These are phyloP conservation scores for Diabrotica balteata DNA, from an alignment of 2,888 invertebrate species.

Conservation along the genomic window DNA sequence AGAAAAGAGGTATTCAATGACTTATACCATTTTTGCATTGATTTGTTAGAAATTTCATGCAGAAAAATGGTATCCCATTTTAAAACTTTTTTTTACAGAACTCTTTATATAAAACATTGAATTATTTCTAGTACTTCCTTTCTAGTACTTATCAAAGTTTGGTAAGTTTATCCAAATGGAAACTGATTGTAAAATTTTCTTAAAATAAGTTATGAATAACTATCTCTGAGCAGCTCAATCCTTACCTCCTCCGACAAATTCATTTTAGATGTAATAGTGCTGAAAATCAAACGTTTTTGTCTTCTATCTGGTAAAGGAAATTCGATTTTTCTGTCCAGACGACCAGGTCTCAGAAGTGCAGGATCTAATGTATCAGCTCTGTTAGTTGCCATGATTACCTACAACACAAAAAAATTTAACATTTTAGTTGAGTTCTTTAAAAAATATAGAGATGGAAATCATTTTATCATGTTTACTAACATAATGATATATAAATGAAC, in stretches of 20 bases:
- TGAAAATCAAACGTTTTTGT: constrained; percentile 96
- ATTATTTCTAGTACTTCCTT: no score
- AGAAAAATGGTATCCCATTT: no score
- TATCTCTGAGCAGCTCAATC: constrained; percentile 1
- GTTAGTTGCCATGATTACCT: constrained; percentile 93
- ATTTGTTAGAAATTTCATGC: no score
- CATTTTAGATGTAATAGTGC: constrained; percentile 97
- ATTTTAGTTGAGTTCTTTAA: background rate
- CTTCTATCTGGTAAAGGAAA: constrained; percentile 94
- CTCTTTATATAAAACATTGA: no score
- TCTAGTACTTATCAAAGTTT: no score
- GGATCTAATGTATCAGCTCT: constrained; percentile 98
- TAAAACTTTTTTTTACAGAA: no score
- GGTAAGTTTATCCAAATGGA: no score
- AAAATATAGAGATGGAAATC: background rate
- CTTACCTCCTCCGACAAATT: constrained; percentile 90
- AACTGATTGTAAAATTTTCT: no score
- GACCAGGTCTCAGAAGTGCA: constrained; percentile 92
- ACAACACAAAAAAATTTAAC: background rate
- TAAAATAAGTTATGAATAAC: no score
- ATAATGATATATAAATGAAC: background rate
- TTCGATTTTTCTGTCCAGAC: constrained; percentile 98
- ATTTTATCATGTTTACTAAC: background rate
- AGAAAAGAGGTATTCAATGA: no score
- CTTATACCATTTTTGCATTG: no score